Percentiles rank a stretch among this genome's conserved stretches.
Evolutionary conservation across 2,888 invertebrate genomes (phyloP).

Genomic region (Rhagium mordax): DNA sequence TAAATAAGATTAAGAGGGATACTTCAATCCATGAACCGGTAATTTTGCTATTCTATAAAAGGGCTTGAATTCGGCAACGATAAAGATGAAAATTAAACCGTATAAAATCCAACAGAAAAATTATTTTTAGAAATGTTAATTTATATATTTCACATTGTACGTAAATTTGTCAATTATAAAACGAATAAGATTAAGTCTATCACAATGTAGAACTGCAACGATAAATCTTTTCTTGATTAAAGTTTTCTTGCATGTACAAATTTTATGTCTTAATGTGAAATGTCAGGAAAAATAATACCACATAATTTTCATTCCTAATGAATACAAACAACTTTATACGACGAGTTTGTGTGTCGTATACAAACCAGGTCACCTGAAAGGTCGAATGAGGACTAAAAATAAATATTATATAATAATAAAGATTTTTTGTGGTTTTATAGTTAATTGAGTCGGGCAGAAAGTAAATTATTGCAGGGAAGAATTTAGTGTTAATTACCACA

Average conservation of each 20-base stretch:
- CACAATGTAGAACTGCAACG: neutral
- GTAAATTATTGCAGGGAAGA: too few species aligned
- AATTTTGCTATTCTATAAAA: too few species aligned
- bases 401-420: neutral
- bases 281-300: neutral
- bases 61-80: too few species aligned
- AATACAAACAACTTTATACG: neutral
- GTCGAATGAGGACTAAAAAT: neutral
- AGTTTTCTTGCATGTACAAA: neutral
- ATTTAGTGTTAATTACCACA: too few species aligned
- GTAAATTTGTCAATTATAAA: neutral
- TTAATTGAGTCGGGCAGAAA: too few species aligned
- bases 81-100: too few species aligned
- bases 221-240: neutral
- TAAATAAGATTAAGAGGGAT: too few species aligned
- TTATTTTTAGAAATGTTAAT: too few species aligned
- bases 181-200: neutral
- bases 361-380: neutral
- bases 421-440: neutral
- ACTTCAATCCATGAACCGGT: too few species aligned
- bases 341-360: constrained; percentile 10
- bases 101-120: too few species aligned
- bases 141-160: neutral
- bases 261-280: neutral
- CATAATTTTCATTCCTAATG: neutral